Evolutionary conservation across 2,888 invertebrate genomes (phyloP), one percentile per base, ranked within the genome.

Genomic region (Cylindroiulus punctatus): DNA sequence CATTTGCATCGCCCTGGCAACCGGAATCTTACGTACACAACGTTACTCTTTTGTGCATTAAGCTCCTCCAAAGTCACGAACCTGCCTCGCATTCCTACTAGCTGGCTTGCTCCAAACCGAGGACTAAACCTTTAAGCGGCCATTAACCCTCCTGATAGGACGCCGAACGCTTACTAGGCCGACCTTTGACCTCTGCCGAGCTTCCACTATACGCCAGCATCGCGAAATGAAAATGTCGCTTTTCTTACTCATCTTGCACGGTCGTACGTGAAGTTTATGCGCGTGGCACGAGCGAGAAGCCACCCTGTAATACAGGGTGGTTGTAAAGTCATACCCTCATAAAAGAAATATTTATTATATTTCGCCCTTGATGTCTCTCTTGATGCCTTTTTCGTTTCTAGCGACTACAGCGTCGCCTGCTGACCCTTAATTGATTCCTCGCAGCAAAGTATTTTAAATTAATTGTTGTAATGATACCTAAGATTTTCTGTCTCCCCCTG

Each of bases 1-100:
- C 82, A 82, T 82, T 82, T 40, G 82, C 36, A 42, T 82, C 42
- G n/a, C 82, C 42, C n/a, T 82, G 82, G 42, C 82, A 82, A 82
- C 82, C 82, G 22, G 8, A 82, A 82, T 82, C 42, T 82, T 82
- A 42, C 36, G 36, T 14, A 40, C 82, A 82, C 36, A 82, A 82
- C 42, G 42, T 36, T 82, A n/a, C 36, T 82, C 42, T 82, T 82
- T 82, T 82, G 22, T n/a, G 36, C 36, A 65, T 65, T 22, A 65
- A n/a, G 65, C 65, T 65, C 65, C 26, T 65, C 12, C 12, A 65
- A 12, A 26, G 65, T 65, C 26, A 65, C 65, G 65, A 65, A 65
- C 42, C 12, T 10, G 22, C 42, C 82, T 5, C 12, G 22, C 17
- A 36, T 19, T 30, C 40, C 81, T 26, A 81, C 40, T 36, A 36